A percentile compares a stretch with the other conserved stretches of the same genome.
Conservation (phyloP, 2,113 vertebrate genomes). For the Sarotherodon lohbergeri region DNA sequence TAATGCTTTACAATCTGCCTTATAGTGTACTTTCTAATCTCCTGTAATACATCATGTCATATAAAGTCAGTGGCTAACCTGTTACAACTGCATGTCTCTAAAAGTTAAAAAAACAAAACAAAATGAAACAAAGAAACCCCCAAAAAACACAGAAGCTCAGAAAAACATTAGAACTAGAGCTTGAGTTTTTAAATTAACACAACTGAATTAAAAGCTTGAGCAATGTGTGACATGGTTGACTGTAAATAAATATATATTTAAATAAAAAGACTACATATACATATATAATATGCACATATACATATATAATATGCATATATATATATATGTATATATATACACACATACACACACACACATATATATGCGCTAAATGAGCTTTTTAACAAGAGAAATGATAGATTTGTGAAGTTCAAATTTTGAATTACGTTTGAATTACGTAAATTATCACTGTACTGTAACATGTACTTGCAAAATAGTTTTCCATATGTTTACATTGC, state of each 20-base stretch:
- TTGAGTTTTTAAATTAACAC: neutral
- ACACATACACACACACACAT: too few relatives aligned
- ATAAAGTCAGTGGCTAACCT: neutral
- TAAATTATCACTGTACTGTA: neutral
- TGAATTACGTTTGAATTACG: neutral
- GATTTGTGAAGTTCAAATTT: neutral
- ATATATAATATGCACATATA: too few relatives aligned
- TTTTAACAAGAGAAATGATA: neutral
- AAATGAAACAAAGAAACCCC: neutral
- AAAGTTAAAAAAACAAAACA: neutral
- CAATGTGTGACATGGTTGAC: neutral
- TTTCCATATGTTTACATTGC: neutral
- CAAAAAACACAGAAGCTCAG: neutral
- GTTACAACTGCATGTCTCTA: neutral
- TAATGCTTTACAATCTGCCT: too few relatives aligned
- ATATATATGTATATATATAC: too few relatives aligned
- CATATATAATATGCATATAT: too few relatives aligned
- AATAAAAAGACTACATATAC: neutral
- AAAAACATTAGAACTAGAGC: neutral
- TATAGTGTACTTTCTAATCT: too few relatives aligned
- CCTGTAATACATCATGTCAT: too few relatives aligned
- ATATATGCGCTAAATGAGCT: neutral
- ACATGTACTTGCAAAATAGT: neutral
- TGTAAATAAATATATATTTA: neutral
- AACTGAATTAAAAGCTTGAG: neutral